phyloP scores from a whole-genome alignment of 2,888 invertebrate genomes.

The Teleogryllus oceanicus region DNA sequence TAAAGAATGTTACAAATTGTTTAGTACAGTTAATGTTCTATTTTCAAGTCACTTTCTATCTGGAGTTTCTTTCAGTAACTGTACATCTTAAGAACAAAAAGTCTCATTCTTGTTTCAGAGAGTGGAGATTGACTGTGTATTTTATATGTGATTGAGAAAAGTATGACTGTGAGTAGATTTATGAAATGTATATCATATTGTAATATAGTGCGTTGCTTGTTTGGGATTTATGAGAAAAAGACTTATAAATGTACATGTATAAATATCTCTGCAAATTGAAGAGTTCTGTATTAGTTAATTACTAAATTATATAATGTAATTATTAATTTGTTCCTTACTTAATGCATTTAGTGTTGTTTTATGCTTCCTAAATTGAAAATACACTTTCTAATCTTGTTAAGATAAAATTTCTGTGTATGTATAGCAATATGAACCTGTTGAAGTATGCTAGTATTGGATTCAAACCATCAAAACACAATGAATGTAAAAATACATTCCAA shows the following conservation, averaged over 20 bases:
- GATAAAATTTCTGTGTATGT: too few relatives aligned
- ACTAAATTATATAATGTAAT: background rate
- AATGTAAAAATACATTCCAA: too few relatives aligned
- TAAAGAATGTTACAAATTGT: too few relatives aligned
- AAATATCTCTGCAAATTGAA: background rate
- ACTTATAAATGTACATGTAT: conserved; percentile 6
- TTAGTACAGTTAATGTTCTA: too few relatives aligned
- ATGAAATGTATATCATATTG: background rate
- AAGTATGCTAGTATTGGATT: too few relatives aligned
- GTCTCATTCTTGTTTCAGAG: background rate
- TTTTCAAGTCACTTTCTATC: too few relatives aligned
- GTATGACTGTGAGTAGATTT: background rate
- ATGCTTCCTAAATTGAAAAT: background rate
- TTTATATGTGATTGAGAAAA: background rate
- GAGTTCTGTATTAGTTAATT: background rate
- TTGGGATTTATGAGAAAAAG: background rate
- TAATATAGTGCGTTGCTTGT: background rate
- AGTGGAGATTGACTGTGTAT: background rate
- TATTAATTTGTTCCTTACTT: background rate
- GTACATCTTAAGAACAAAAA: too few relatives aligned
- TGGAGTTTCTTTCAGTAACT: too few relatives aligned
- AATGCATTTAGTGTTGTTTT: background rate
- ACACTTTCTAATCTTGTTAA: too few relatives aligned
- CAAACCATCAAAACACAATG: too few relatives aligned
- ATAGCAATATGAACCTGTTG: too few relatives aligned